Base-by-base conservation (phyloP, 2,797 vertebrate species). In the Hyperoplus lanceolatus region DNA sequence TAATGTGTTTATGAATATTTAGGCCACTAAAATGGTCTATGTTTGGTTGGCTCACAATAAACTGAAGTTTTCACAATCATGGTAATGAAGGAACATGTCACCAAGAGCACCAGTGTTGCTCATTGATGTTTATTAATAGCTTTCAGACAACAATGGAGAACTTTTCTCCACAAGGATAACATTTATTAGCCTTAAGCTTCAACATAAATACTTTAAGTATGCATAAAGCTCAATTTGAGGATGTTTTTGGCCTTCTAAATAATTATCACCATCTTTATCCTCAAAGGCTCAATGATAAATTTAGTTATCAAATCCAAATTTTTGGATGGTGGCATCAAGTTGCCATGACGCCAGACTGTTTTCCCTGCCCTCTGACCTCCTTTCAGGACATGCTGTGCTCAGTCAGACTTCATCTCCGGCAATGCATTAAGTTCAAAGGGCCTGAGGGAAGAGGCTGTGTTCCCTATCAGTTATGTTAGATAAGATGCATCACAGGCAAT, bases 301-400 rank as follows among this genome's bases (percentile, higher is more conserved):
- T 42, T 8, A 38, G 6, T 56, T 41, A 51, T 7, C 21, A 2
- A 5, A 62, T 81, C 53, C 58, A 65, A 78, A 82, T 82, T 87
- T 87, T 79, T 80, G 73, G 74, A 85, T 43, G 78, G 84, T 91
- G 85, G 87, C 89, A 90, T 92, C 78, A 83, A 79, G 93, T 95
- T 94, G 90, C 93, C 91, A 94, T 94, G 93, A 93, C 93, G 86
- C 81, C 91, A 94, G 94, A 95, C 94, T 89, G 90, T 93, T 93
- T 93, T 88, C 89, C 85, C 89, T 94, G 93, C 85, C 90, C 94
- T 93, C 88, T 95, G 93, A 94, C 94, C 93, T 87, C 79, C 71
- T 90, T 86, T 89, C 85, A 94, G 89, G 89, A 92, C 88, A 83
- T 69, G 87, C 92, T 93, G 93, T 86, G 89, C 91, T 94, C 89